Base-by-base conservation (phyloP, 2,113 vertebrate genomes). In the Pica pica region DNA sequence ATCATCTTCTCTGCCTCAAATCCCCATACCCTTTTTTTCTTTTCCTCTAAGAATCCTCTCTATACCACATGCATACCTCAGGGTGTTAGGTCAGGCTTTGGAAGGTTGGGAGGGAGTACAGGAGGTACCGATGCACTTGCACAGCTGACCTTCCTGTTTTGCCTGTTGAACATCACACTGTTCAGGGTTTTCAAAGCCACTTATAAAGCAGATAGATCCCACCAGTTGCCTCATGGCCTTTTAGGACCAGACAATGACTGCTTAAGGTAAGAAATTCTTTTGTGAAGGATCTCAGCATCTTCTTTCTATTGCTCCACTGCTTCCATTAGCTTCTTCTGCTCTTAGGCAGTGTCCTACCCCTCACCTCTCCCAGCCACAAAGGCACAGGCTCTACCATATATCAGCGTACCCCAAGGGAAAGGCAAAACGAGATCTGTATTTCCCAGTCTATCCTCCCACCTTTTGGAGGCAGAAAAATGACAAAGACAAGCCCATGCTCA, bases 31-130 rank as follows among this genome's bases (percentile, higher is more conserved):
- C 11, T 4, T n/a, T 49, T 11, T 61, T 75, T 37, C 37, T 13
- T 35, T 42, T 30, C 33, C n/a, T 19, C 14, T 35, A 19, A 57
- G 17, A 71, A 35, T 17, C 12, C 33, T 68, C 33, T 28, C 37
- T 15, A 14, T 3, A 26, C 19, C 28, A 44, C 0, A 0, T 11
- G 18, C 31, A 26, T 78, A 49, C 20, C 22, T 78, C 3, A 1
- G 9, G 27, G 13, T 41, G 42, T 20, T 53, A 39, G 0, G 0
- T 39, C 46, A 87, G 16, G 39, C 68, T 89, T 60, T 3, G 0
- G 27, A 46, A 76, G 37, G 24, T 3, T n/a, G 42, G 46, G 41
- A 60, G 71, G 47, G 7, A 78, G 11, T 5, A 73, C 13, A 26
- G 18, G 27, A 60, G 27, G 27, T 4, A 60, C 71, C 3, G 7